Percentiles rank a stretch among this genome's conserved stretches.
phyloP scores from a whole-genome alignment of 2,888 invertebrate genomes.

The Dicranocentrus wangi region DNA sequence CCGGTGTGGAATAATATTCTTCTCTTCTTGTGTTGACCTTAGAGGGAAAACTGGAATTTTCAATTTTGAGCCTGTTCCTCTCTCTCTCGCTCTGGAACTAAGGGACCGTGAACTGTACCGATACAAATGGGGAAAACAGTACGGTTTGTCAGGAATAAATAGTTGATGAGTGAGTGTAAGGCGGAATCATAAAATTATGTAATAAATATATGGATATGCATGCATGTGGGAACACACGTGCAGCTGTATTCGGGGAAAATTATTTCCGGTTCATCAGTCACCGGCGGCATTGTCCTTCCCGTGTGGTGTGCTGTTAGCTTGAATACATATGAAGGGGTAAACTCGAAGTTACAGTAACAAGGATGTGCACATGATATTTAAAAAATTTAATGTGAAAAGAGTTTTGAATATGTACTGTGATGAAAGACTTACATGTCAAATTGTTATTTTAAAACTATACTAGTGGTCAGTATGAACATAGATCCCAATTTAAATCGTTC shows the following conservation, averaged over 20 bases:
- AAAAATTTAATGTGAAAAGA: too few species aligned
- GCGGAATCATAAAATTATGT: slow-evolving; percentile 8
- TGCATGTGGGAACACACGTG: neutral
- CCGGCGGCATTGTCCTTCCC: too few species aligned
- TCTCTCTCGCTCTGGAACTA: slow-evolving; percentile 37
- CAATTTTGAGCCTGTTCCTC: slow-evolving; percentile 32
- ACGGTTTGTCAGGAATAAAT: slow-evolving; percentile 55
- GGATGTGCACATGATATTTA: too few species aligned
- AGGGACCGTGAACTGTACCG: slow-evolving; percentile 31
- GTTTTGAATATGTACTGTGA: too few species aligned
- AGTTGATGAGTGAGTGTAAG: slow-evolving; percentile 27
- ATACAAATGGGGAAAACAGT: slow-evolving; percentile 29
- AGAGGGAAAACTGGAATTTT: slow-evolving; percentile 44
- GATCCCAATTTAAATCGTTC: too few species aligned
- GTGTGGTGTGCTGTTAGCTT: too few species aligned
- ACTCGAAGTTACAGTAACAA: too few species aligned
- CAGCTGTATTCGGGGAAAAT: slow-evolving; percentile 43
- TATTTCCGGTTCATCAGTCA: slow-evolving; percentile 57
- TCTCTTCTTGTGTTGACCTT: slow-evolving; percentile 43
- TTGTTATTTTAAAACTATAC: too few species aligned
- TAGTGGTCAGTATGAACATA: too few species aligned
- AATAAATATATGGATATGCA: neutral
- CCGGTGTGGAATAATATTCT: neutral
- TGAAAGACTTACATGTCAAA: too few species aligned
- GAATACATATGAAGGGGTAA: too few species aligned